Percentiles rank a stretch among this genome's conserved stretches.
Conservation (phyloP, 2,797 vertebrate genomes). For the Siniperca obscura region DNA sequence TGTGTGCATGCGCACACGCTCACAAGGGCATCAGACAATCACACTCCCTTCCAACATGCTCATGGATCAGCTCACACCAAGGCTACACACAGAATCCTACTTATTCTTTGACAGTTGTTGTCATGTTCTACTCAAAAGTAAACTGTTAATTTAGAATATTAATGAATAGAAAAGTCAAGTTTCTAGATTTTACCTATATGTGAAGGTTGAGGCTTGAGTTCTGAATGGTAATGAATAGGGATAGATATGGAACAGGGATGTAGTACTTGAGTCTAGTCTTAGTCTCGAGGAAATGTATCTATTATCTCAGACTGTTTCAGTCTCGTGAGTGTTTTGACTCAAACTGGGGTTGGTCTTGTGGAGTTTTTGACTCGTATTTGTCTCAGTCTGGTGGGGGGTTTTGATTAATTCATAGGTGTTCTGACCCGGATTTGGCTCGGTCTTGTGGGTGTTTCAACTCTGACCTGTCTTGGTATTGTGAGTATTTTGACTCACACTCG, state of each 20-base stretch:
- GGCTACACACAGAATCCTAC: slow-evolving; percentile 14
- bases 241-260: not conserved
- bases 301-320: not conserved
- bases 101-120: slow-evolving; percentile 3
- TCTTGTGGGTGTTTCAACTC: not conserved
- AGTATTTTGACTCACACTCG: not conserved
- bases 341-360: not conserved
- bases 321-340: not conserved
- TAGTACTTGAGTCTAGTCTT: not conserved
- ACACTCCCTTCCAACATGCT: slow-evolving; percentile 34
- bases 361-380: not conserved
- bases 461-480: too few relatives aligned
- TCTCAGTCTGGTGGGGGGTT: not conserved
- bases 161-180: slow-evolving; percentile 5
- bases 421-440: not conserved
- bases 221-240: not conserved
- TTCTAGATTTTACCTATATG: not conserved
- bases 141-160: not conserved
- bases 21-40: slow-evolving; percentile 40
- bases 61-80: slow-evolving; percentile 51
- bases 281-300: not conserved
- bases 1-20: slow-evolving; percentile 18
- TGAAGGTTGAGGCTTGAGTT: not conserved
- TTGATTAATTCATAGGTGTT: not conserved
- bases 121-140: slow-evolving; percentile 12